A percentile compares a stretch with the other conserved stretches of the same genome.
These are phyloP conservation scores for Synanthedon formicaeformis DNA, from an alignment of 2,888 invertebrate genomes.

Conservation along the genomic window DNA sequence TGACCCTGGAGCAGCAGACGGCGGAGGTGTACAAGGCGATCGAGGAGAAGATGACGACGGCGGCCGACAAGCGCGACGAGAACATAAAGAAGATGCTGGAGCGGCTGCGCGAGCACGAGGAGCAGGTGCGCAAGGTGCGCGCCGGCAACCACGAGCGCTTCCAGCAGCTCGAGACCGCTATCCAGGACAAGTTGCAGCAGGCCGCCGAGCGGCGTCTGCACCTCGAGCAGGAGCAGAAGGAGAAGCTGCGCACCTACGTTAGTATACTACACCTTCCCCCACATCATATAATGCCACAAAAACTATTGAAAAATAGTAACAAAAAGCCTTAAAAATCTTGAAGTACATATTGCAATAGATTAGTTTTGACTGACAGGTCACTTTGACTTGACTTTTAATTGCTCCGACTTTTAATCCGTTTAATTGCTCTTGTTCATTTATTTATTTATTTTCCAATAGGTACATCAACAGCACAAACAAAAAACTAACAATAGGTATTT, in stretches of 20 bases:
- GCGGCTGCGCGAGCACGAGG: constrained; percentile 90
- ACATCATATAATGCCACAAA: too few relatives aligned
- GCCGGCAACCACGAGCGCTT: constrained; percentile 75
- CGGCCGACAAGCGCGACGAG: constrained; percentile 89
- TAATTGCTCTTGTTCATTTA: too few relatives aligned
- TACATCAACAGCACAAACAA: too few relatives aligned
- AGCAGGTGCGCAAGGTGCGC: constrained; percentile 79
- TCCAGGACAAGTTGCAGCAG: constrained; percentile 69
- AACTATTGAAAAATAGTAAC: too few relatives aligned
- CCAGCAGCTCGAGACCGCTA: constrained; percentile 76
- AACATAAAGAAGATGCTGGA: constrained; percentile 92
- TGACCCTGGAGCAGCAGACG: constrained; percentile 86
- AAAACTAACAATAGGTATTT: too few relatives aligned
- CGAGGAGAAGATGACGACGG: constrained; percentile 88
- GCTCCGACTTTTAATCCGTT: too few relatives aligned
- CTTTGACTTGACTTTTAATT: too few relatives aligned
- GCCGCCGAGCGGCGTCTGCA: constrained; percentile 78
- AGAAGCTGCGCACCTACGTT: constrained; percentile 82
- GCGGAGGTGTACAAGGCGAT: constrained; percentile 87
- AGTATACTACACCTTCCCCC: constrained; percentile 36
- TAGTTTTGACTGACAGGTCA: too few relatives aligned
- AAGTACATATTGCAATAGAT: too few relatives aligned
- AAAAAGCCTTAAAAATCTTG: too few relatives aligned
- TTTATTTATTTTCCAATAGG: too few relatives aligned
- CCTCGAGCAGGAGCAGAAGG: constrained; percentile 81